These are phyloP conservation scores for Mayetiola destructor DNA, from an alignment of 2,888 invertebrate species.

Conservation along the genomic window DNA sequence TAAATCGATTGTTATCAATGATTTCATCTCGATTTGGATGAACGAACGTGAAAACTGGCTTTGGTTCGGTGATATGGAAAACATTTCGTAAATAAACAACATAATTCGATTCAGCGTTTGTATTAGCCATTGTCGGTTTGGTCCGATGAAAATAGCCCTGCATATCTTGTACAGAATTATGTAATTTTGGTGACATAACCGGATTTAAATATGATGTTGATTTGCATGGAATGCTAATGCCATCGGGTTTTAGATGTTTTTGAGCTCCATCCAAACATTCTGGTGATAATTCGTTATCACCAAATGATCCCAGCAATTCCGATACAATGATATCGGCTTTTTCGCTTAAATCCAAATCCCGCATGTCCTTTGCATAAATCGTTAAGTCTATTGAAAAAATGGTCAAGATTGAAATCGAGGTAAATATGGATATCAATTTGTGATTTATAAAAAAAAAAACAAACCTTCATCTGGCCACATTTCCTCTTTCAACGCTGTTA, in stretches of 20 bases:
- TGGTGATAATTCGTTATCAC: conserved; percentile 96
- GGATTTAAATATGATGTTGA: conserved; percentile 89
- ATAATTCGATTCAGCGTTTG: conserved; percentile 64
- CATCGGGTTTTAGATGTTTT: conserved; percentile 65
- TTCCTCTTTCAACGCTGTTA: conserved; percentile 58
- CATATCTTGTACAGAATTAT: conserved; percentile 50
- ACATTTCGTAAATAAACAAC: conserved; percentile 78
- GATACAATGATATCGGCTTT: conserved; percentile 92
- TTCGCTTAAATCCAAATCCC: conserved; percentile 62
- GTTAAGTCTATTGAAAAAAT: conserved; percentile 43
- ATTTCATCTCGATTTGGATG: conserved; percentile 69
- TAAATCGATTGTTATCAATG: conserved; percentile 59
- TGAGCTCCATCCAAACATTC: conserved; percentile 95
- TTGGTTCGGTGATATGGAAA: conserved; percentile 30
- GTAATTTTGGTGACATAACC: conserved; percentile 77
- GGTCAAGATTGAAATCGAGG: neutral
- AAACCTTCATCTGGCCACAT: conserved; percentile 53
- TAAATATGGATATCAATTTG: neutral
- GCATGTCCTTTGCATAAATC: conserved; percentile 75
- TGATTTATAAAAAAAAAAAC: neutral
- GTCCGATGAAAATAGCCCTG: conserved; percentile 27
- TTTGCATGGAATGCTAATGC: conserved; percentile 77
- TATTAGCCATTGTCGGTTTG: conserved; percentile 23
- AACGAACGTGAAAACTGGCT: conserved; percentile 62
- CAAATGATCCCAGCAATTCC: conserved; percentile 91